phyloP scores from a whole-genome alignment of 2,113 vertebrate genomes.

The Melanerpes aurifrons region DNA sequence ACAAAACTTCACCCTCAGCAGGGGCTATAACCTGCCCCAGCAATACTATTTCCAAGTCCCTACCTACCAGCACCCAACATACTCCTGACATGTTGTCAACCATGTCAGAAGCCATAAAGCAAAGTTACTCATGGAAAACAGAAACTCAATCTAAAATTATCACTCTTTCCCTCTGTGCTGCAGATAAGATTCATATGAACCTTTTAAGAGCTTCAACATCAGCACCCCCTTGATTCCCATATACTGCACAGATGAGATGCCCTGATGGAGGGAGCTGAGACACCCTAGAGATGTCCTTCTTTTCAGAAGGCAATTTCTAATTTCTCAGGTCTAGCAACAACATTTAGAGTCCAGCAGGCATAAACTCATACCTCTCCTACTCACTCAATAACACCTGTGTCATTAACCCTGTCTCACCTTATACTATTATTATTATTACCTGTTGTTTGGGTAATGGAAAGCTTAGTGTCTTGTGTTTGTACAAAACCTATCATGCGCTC shows the following conservation, averaged over 20 bases:
- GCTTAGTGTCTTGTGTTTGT: not conserved
- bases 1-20: not conserved
- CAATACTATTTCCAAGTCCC: not conserved
- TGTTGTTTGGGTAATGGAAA: not conserved
- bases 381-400: not conserved
- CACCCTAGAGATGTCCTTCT: not conserved
- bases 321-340: not conserved
- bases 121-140: not conserved
- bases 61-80: not conserved
- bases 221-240: not conserved
- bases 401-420: not conserved
- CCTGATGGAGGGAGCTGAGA: not conserved
- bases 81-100: not conserved
- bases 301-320: not conserved
- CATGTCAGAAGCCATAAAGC: not conserved
- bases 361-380: not conserved
- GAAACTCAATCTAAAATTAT: not conserved
- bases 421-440: not conserved
- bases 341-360: not conserved
- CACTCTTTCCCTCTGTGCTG: not conserved
- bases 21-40: not conserved
- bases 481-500: not conserved
- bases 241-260: not conserved
- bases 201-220: not conserved
- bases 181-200: not conserved